These are phyloP conservation scores for Aotus griseimembra DNA, from an alignment of 2,797 vertebrate species.

Conservation along the genomic window DNA sequence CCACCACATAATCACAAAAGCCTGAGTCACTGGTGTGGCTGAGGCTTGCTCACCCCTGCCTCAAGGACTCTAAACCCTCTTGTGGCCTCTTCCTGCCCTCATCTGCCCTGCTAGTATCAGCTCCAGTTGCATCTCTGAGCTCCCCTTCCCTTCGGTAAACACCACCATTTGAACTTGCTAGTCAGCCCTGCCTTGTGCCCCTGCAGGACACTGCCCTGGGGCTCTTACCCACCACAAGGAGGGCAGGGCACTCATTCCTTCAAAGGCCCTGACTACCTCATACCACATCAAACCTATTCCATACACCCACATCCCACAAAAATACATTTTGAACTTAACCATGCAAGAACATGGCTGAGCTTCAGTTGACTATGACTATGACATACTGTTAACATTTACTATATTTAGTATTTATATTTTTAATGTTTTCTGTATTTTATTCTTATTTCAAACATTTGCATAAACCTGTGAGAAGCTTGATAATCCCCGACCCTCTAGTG, in stretches of 20 bases:
- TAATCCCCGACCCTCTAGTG: neutral
- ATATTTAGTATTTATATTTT: neutral
- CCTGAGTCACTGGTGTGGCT: neutral
- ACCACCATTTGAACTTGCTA: neutral
- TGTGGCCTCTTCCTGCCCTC: neutral
- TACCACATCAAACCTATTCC: neutral
- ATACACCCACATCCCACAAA: neutral
- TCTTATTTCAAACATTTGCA: neutral
- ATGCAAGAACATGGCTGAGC: neutral
- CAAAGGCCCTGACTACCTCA: neutral
- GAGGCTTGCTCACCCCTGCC: neutral
- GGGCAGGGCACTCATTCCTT: neutral
- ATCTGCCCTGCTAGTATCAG: neutral
- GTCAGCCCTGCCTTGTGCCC: neutral
- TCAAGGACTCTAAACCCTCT: neutral
- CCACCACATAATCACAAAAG: neutral
- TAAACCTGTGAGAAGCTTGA: neutral
- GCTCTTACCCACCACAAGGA: neutral
- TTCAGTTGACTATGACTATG: neutral
- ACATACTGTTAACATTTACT: neutral
- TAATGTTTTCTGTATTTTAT: neutral
- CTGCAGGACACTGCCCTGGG: no score
- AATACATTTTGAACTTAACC: neutral
- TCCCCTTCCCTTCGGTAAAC: neutral
- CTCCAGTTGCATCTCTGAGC: neutral